Evolutionary conservation across 2,113 vertebrate species (phyloP), one percentile per base, ranked within the genome.

Genomic region (Oxyruncus cristatus): DNA sequence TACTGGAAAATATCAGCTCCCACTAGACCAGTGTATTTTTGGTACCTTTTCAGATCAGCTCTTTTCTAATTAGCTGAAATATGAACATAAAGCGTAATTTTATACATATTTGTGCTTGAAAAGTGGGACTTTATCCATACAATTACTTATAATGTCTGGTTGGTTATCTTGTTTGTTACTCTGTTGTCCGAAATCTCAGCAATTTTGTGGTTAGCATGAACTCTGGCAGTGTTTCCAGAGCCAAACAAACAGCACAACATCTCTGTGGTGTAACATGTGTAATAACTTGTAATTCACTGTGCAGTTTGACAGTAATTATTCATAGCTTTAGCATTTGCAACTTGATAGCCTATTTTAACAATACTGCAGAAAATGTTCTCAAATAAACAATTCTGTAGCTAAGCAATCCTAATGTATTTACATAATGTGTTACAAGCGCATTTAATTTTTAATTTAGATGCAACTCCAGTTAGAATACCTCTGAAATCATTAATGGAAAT

Each of bases 371-470:
- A 84, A 74, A 78, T 24, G 17, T 90, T 95, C 91, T 88, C 70
- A 82, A 47, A 83, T 81, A 95, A 94, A 88, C 70, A 78, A 62
- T 70, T 74, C 83, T 68, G 56, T 80, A 90, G 52, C 72, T 82
- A 83, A 87, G 82, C 53, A 72, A 90, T 93, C 58, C n/a, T 75
- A 55, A 63, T 44, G 39, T 63, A 92, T 94, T 89, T 93, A 83
- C 52, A 83, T 91, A 72, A n/a, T 56, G 33, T 61, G 26, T 58
- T 44, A 47, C 58, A 88, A 85, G 46, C 77, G 30, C 39, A 41
- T 78, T 81, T 91, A 47, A 87, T 90, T 95, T 95, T 89, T 77
- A 92, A 95, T 96, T 95, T 92, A 63, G 92, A 83, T 83, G 41
- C 85, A 92, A 59, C 37, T 89, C 82, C 26, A 0, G 4, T 88